Percentiles rank a stretch among this genome's conserved stretches.
These are phyloP conservation scores for Petrocephalus schoutedeni DNA, from an alignment of 2,797 vertebrate genomes.

Conservation along the genomic window DNA sequence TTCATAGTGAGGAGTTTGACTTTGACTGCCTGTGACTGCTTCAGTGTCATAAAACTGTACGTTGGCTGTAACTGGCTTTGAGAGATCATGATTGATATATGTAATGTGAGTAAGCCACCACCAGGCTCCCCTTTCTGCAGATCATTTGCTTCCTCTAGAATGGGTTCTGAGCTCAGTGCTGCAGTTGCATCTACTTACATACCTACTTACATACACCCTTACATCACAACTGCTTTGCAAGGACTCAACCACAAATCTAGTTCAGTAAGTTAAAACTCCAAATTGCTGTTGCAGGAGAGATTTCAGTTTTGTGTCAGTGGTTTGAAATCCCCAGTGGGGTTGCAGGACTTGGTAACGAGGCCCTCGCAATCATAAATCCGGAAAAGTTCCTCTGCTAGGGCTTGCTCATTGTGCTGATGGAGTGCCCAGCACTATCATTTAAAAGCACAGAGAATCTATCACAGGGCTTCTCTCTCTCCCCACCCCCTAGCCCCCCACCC, in stretches of 20 bases:
- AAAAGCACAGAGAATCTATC: conserved; percentile 30
- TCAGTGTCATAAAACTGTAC: not conserved
- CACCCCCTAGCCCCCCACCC: not conserved
- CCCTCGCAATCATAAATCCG: conserved; percentile 38
- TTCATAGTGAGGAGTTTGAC: not conserved
- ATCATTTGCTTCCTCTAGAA: not conserved
- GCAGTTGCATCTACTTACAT: not conserved
- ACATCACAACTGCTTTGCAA: not conserved
- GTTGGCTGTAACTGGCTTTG: not conserved
- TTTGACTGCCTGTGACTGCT: not conserved
- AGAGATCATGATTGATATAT: not conserved
- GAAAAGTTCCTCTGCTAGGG: conserved; percentile 20
- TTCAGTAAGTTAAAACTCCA: conserved; percentile 14
- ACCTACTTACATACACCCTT: no score
- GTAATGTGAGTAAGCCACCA: not conserved
- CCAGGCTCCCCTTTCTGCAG: not conserved
- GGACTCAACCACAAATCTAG: conserved; percentile 23
- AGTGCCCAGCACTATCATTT: conserved; percentile 36
- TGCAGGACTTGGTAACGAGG: conserved; percentile 11
- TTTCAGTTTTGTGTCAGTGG: conserved; percentile 27
- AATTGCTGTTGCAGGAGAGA: conserved; percentile 14
- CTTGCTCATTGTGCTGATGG: conserved; percentile 38
- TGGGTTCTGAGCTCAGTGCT: not conserved
- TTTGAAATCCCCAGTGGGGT: conserved; percentile 27
- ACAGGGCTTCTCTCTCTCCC: not conserved